Evolutionary conservation across 2,888 invertebrate species (phyloP).

Genomic region (Omphaloscelis lunosa): DNA sequence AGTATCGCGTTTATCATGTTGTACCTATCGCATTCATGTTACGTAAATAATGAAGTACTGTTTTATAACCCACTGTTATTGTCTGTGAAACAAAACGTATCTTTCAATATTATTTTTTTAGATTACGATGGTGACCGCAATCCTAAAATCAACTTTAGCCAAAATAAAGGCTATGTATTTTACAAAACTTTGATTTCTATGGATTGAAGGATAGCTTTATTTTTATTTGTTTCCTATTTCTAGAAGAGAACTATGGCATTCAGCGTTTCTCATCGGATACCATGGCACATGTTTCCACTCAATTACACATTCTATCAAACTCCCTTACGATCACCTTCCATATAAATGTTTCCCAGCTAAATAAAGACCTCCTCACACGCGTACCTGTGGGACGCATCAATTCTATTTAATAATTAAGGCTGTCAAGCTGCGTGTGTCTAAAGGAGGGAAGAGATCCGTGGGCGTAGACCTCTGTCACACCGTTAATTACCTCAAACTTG

Average conservation of each 20-base stretch:
- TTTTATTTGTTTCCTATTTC: background rate
- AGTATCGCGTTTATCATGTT: background rate
- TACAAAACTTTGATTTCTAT: background rate
- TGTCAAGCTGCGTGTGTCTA: constrained; percentile 66
- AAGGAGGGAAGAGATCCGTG: constrained; percentile 54
- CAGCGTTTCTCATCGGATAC: background rate
- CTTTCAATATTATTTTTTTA: background rate
- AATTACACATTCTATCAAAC: constrained; percentile 56
- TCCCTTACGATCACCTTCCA: constrained; percentile 43
- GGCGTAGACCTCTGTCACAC: constrained; percentile 65
- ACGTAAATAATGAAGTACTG: background rate
- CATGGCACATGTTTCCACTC: constrained; percentile 30
- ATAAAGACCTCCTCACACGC: constrained; percentile 59
- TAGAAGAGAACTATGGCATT: background rate
- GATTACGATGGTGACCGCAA: background rate
- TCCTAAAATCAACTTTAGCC: background rate
- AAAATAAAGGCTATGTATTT: background rate
- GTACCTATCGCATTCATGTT: background rate
- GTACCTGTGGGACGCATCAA: constrained; percentile 68
- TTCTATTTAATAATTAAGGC: constrained; percentile 69
- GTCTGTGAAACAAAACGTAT: background rate
- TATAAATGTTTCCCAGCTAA: constrained; percentile 53
- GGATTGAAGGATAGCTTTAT: background rate
- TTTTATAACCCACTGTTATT: background rate
- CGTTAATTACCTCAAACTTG: constrained; percentile 62